A percentile compares a stretch with the other conserved stretches of the same genome.
Evolutionary conservation across 2,797 vertebrate genomes (phyloP).

Genomic region (Gobio occitaniae): DNA sequence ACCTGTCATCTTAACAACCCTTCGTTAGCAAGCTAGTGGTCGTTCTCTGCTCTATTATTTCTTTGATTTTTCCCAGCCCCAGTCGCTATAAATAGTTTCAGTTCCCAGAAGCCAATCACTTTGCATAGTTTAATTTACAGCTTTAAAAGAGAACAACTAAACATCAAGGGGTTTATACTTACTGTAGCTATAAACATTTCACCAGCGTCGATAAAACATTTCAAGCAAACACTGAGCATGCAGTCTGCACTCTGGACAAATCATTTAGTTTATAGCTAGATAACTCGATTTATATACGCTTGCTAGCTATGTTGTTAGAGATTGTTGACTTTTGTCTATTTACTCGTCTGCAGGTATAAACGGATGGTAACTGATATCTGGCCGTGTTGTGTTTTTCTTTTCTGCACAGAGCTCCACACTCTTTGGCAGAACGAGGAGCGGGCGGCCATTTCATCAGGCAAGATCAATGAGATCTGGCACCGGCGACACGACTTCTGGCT

Average conservation of each 20-base stretch:
- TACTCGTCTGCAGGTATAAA: background rate
- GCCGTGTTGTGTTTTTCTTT: background rate
- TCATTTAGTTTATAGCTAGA: conserved; percentile 13
- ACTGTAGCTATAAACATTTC: conserved; percentile 43
- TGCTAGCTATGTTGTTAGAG: background rate
- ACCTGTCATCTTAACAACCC: background rate
- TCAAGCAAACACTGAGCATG: conserved; percentile 41
- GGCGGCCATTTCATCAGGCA: conserved; percentile 93
- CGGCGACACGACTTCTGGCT: conserved; percentile 97
- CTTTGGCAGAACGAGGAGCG: conserved; percentile 98
- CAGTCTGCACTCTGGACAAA: background rate
- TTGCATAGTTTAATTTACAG: conserved; percentile 16
- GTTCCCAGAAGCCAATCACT: conserved; percentile 18
- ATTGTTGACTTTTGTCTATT: conserved; percentile 14
- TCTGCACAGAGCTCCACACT: conserved; percentile 89
- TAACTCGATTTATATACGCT: background rate
- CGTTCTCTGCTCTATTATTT: background rate
- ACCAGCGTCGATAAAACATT: conserved; percentile 41
- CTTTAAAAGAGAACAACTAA: conserved; percentile 26
- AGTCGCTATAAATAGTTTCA: conserved; percentile 16
- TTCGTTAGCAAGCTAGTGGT: background rate
- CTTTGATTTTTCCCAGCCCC: background rate
- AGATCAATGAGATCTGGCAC: conserved; percentile 98
- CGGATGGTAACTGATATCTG: background rate
- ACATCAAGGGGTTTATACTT: conserved; percentile 15